These are phyloP conservation scores for Hypercompe scribonia DNA, from an alignment of 2,888 invertebrate species.

Conservation along the genomic window DNA sequence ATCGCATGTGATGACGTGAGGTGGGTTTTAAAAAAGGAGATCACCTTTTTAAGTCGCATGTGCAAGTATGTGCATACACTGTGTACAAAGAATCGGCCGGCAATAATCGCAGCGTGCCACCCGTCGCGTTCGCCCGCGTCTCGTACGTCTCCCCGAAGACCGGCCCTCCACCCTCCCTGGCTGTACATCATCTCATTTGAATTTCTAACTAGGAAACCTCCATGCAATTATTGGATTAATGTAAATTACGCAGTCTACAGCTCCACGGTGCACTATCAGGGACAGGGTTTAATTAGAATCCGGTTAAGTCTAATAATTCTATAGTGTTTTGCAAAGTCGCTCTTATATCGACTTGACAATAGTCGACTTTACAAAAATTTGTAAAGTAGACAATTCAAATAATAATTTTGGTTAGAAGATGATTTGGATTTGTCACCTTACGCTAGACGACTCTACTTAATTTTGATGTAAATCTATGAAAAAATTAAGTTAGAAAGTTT, in stretches of 20 bases:
- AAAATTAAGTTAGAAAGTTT: conserved; percentile 16
- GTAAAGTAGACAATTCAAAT: conserved; percentile 43
- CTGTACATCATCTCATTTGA: conserved; percentile 94
- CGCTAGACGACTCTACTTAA: conserved; percentile 29
- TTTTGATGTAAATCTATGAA: conserved; percentile 38
- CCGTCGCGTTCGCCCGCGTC: conserved; percentile 71
- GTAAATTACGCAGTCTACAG: conserved; percentile 95
- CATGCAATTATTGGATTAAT: conserved; percentile 97
- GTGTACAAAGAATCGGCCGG: conserved; percentile 39
- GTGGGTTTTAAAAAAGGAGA: not conserved
- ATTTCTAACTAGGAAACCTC: conserved; percentile 97
- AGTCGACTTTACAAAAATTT: conserved; percentile 49
- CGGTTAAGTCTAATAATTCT: conserved; percentile 83
- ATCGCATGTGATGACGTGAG: no score
- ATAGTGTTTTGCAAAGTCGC: conserved; percentile 67
- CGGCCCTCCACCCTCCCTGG: conserved; percentile 70
- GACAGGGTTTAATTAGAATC: conserved; percentile 86
- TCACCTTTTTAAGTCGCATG: not conserved
- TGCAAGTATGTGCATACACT: conserved; percentile 30
- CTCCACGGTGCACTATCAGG: conserved; percentile 85
- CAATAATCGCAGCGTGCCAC: conserved; percentile 65
- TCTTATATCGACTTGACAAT: conserved; percentile 61
- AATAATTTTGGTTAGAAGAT: conserved; percentile 49
- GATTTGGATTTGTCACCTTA: conserved; percentile 44
- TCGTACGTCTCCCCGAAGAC: conserved; percentile 72